Base-by-base conservation (phyloP, 2,113 vertebrate species). In the Heliornis fulica region DNA sequence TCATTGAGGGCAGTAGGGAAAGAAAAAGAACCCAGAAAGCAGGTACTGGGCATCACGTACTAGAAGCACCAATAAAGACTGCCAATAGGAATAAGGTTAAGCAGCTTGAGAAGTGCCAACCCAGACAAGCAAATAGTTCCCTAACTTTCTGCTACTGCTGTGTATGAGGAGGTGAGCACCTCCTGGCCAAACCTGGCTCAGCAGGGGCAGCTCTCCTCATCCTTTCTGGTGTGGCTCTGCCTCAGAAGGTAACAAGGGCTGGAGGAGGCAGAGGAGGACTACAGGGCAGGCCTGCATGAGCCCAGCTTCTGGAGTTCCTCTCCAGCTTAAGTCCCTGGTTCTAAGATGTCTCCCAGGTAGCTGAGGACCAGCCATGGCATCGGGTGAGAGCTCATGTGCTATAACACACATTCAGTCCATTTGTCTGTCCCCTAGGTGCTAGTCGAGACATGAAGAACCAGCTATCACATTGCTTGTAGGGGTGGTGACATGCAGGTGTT, bases 191-290 rank as follows among this genome's bases (percentile, higher is more conserved):
- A 34, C 51, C 64, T 53, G 48, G 40, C 59, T 72, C 40, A 77
- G n/a, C 34, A 34, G 40, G 23, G 20, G 7, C 21, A 28, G 23
- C 12, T 45, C 91, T 97, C 97, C 51, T 98, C 97, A 51, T 93
- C 97, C 25, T 97, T 98, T 56, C 45, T 97, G 74, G 96, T 97
- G 95, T 98, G 96, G 98, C 91, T 98, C 74, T 94, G 97, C 31
- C 86, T 98, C 70, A 97, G 97, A 96, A 69, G 57, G 89, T 69
- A 38, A 25, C 2, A 3, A 25, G 18, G 20, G 97, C 96, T 41
- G 23, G 74, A n/a, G 60, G 93, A 14, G 96, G 17, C 72, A 83
- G 48, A 23, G 28, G 45, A 34, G 95, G 96, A 51, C 29, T 5
- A 87, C 89, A 2, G 75, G 96, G 26, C 96, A 96, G 88, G 97